phyloP scores from a whole-genome alignment of 2,888 invertebrate genomes.

The Aporophyla nigra region DNA sequence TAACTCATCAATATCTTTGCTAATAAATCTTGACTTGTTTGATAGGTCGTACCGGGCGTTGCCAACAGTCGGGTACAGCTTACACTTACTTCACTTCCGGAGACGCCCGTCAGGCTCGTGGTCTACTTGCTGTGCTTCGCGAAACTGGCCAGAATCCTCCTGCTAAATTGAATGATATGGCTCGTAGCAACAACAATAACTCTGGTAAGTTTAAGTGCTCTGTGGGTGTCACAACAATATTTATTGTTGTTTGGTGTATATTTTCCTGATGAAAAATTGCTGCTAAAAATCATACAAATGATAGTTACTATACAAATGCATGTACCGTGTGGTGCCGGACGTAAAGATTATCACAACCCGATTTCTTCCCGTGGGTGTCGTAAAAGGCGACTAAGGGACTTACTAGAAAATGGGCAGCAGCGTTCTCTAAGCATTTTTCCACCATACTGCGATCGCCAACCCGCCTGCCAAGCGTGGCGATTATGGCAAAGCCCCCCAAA shows the following conservation, averaged over 20 bases:
- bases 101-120: conserved; percentile 97
- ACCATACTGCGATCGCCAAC: too few species aligned
- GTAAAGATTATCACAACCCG: too few species aligned
- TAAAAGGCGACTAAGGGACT: too few species aligned
- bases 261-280: too few species aligned
- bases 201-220: conserved; percentile 76
- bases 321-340: too few species aligned
- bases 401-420: too few species aligned
- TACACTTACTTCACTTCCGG: conserved; percentile 98
- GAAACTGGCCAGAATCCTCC: conserved; percentile 98
- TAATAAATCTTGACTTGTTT: conserved; percentile 4
- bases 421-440: too few species aligned
- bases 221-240: not conserved
- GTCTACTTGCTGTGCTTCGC: conserved; percentile 96
- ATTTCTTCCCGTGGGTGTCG: too few species aligned
- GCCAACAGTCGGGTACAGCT: conserved; percentile 98
- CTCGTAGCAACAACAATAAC: conserved; percentile 90
- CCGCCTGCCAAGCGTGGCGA: too few species aligned
- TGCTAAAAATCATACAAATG: not conserved
- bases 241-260: not conserved
- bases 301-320: not conserved
- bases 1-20: not conserved
- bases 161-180: conserved; percentile 94
- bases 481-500: too few species aligned
- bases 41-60: conserved; percentile 96